Base-by-base conservation (phyloP, 2,113 vertebrate species). In the Nesoenas mayeri region DNA sequence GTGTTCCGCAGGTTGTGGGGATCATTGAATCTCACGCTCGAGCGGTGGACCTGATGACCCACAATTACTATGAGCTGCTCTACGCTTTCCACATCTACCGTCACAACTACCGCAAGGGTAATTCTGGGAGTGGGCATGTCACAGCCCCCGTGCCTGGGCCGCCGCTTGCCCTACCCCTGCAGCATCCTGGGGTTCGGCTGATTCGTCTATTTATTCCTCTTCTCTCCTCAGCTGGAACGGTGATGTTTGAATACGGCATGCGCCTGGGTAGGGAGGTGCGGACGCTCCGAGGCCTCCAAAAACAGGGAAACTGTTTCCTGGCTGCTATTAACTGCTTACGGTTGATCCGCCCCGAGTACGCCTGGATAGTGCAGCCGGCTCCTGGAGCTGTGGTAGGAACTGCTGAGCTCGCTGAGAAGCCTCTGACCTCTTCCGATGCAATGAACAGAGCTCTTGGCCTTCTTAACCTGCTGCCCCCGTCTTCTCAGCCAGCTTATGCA, bases 231-330 rank as follows among this genome's bases (percentile, higher is more conserved):
- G 99, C 99, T 16, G 99, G 99, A 15, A 99, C 99, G 0, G 99
- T 99, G 96, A 99, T 99, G 99, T 99, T 99, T n/a, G 99, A 99
- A 92, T 99, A 99, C 0, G 99, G 99, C 28, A 99, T 99, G 98
- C 98, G 99, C 51, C 98, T 99, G 53, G 99, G 99, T 78, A 98
- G 99, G 47, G 99, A 99, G 93, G 99, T 99, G 5, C 98, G 98
- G 10, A 99, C 99, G 1, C 98, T 98, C 2, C 90, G 95, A 1
- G 99, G 99, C 34, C 98, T 99, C 9, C 99, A 99, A 98, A 99
- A 99, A 38, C 99, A 99, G 97, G 99, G 99, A 2, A 99, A 99
- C 97, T 99, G 99, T 74, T 99, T 98, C 82, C 98, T 99, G 47
- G 98, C 99, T 3, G 98, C 99, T 32, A 98, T 99, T 38, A 99